phyloP scores from a whole-genome alignment of 2,113 vertebrate genomes.

The Callospermophilus lateralis region DNA sequence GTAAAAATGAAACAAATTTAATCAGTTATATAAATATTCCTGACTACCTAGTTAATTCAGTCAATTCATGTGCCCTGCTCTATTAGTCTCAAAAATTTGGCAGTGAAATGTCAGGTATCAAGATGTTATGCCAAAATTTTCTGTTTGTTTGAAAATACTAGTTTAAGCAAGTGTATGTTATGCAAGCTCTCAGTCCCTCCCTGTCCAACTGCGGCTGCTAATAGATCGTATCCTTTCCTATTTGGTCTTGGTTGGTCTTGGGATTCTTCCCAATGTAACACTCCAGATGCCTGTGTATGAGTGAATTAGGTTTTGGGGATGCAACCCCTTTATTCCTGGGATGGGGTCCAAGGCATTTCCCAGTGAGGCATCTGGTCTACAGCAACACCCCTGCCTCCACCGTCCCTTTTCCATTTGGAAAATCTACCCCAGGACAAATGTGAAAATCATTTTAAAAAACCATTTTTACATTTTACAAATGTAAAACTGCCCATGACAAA shows the following conservation, averaged over 20 bases:
- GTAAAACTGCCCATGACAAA: background rate
- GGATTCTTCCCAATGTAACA: background rate
- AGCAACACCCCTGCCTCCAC: accelerated
- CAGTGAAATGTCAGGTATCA: background rate
- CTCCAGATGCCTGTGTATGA: background rate
- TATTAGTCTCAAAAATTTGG: background rate
- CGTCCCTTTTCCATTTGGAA: background rate
- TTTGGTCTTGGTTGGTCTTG: background rate
- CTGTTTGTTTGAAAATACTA: conserved; percentile 53
- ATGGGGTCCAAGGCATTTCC: background rate
- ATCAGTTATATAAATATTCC: background rate
- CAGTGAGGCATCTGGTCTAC: background rate
- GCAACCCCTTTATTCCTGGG: background rate
- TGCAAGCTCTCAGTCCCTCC: background rate
- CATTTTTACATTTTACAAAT: too few relatives aligned
- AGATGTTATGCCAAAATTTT: background rate
- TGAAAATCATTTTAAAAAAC: background rate
- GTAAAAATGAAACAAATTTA: conserved; percentile 16
- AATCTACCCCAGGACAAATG: background rate
- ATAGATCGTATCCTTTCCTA: background rate
- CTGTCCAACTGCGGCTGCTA: too few relatives aligned
- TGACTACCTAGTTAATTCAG: background rate
- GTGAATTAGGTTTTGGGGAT: background rate
- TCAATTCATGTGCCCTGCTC: background rate
- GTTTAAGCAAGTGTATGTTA: background rate